Conservation (phyloP, 2,797 vertebrate genomes). For the Erethizon dorsatum region DNA sequence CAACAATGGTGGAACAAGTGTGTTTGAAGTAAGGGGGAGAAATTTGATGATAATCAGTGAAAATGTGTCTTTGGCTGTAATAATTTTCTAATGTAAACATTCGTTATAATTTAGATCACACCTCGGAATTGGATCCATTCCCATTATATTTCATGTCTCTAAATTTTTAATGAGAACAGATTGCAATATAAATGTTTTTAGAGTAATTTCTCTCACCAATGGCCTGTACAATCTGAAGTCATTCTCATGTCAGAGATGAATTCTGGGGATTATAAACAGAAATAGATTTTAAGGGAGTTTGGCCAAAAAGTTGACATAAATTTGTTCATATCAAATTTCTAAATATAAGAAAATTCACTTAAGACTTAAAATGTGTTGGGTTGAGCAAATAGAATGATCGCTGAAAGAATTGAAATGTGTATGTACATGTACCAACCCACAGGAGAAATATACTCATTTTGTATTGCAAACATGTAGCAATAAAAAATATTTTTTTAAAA, state of each 20-base stretch:
- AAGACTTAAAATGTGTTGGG: background rate
- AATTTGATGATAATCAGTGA: too few relatives aligned
- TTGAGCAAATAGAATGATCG: background rate
- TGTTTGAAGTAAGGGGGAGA: too few relatives aligned
- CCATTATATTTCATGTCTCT: background rate
- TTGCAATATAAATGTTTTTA: background rate
- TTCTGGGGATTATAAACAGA: background rate
- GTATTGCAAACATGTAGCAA: too few relatives aligned
- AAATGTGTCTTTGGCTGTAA: too few relatives aligned
- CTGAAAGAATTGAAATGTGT: too few relatives aligned
- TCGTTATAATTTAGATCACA: too few relatives aligned
- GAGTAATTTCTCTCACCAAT: background rate
- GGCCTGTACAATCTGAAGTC: background rate
- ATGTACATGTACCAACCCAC: too few relatives aligned
- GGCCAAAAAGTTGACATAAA: background rate
- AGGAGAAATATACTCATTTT: too few relatives aligned
- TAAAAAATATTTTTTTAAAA: background rate
- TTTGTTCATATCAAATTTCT: background rate
- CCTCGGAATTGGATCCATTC: background rate
- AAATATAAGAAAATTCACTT: background rate
- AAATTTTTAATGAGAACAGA: constrained; percentile 20
- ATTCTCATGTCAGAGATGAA: background rate
- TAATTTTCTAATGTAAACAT: too few relatives aligned
- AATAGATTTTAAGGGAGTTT: background rate
- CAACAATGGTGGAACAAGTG: too few relatives aligned